Evolutionary conservation across 2,113 vertebrate genomes (phyloP).

Genomic region (Typhlomys cinereus): DNA sequence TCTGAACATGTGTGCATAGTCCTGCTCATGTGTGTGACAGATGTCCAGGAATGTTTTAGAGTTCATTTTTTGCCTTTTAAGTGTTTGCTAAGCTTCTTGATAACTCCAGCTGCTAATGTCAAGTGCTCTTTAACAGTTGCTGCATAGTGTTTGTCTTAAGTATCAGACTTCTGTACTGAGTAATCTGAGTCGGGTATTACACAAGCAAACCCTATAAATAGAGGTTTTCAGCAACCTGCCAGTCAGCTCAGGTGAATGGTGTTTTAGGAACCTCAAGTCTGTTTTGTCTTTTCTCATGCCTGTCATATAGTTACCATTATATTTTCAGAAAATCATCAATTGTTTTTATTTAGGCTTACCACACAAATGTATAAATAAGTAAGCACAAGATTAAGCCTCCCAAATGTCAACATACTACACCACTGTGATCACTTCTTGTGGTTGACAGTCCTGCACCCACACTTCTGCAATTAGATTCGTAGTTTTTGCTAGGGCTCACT

Average conservation of each 20-base stretch:
- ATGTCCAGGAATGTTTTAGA: slow-evolving; percentile 14
- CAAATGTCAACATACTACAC: background rate
- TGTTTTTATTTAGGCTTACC: slow-evolving; percentile 24
- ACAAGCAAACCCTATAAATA: background rate
- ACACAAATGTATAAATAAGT: background rate
- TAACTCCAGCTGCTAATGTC: background rate
- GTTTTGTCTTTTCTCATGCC: background rate
- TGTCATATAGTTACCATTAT: background rate
- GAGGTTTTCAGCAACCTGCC: background rate
- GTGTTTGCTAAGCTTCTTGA: background rate
- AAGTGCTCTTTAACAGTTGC: background rate
- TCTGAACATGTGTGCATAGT: background rate
- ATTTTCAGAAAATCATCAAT: background rate
- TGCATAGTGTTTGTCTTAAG: background rate
- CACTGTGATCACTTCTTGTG: background rate
- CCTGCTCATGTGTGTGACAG: background rate
- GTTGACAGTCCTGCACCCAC: background rate
- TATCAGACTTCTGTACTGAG: background rate
- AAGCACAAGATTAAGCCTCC: background rate
- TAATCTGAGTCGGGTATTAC: background rate
- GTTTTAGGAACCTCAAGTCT: background rate
- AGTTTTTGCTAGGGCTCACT: background rate
- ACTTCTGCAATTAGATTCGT: background rate
- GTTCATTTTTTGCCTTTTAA: slow-evolving; percentile 17
- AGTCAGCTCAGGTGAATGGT: background rate